Conservation (phyloP, 2,888 invertebrate genomes). For the Crematogaster levior region DNA sequence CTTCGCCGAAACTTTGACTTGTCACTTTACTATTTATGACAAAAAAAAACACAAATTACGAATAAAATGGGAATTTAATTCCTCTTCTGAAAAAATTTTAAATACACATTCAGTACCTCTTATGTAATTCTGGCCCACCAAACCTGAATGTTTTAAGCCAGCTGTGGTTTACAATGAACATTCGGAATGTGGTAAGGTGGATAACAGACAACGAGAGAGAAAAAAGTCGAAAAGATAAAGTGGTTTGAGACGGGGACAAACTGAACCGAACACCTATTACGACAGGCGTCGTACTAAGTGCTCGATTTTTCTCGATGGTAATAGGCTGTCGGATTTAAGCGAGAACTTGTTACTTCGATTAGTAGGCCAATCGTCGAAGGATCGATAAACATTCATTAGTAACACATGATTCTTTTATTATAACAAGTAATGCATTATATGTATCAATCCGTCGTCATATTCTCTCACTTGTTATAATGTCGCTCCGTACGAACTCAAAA, state of each 20-base stretch:
- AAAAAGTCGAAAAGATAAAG: slow-evolving; percentile 28
- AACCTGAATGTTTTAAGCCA: slow-evolving; percentile 39
- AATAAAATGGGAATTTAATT: neutral
- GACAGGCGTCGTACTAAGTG: slow-evolving; percentile 67
- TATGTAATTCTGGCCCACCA: slow-evolving; percentile 9
- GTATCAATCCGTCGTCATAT: slow-evolving; percentile 60
- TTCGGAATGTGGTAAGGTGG: slow-evolving; percentile 4
- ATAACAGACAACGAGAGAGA: slow-evolving; percentile 35
- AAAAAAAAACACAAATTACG: neutral
- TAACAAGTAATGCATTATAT: slow-evolving; percentile 77
- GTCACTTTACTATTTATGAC: neutral
- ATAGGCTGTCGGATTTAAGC: slow-evolving; percentile 52
- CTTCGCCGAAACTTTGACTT: neutral
- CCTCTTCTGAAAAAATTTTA: neutral
- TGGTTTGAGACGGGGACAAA: slow-evolving; percentile 38
- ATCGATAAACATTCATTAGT: slow-evolving; percentile 72
- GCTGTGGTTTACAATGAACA: slow-evolving; percentile 39
- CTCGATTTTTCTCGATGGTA: slow-evolving; percentile 58
- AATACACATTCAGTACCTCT: neutral
- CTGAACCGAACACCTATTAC: slow-evolving; percentile 64
- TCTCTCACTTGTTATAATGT: slow-evolving; percentile 74
- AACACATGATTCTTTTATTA: slow-evolving; percentile 76
- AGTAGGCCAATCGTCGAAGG: slow-evolving; percentile 71
- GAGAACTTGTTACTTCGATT: slow-evolving; percentile 54
- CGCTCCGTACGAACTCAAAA: slow-evolving; percentile 52